Percentiles rank a stretch among this genome's conserved stretches.
Evolutionary conservation across 2,888 invertebrate genomes (phyloP).

Genomic region (Acronicta psi): DNA sequence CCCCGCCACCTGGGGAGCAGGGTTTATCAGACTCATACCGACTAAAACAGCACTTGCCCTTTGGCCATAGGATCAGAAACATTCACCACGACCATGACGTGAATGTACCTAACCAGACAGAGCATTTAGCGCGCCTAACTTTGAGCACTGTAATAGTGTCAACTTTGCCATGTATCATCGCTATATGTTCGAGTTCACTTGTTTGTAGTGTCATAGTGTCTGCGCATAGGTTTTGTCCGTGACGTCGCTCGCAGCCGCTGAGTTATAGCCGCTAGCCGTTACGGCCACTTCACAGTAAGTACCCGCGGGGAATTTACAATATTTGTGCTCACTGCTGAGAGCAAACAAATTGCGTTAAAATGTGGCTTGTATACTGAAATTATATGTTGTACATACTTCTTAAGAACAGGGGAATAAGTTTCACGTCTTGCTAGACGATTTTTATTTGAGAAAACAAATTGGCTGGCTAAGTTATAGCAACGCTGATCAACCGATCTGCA

Average conservation of each 20-base stretch:
- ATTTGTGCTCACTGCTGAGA: constrained; percentile 12
- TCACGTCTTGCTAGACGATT: too few species aligned
- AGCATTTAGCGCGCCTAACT: constrained; percentile 10
- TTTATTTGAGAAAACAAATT: too few species aligned
- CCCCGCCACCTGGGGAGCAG: too few species aligned
- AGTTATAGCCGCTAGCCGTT: constrained; percentile 37
- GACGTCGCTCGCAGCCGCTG: constrained; percentile 41
- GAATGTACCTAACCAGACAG: too few species aligned
- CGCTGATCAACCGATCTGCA: too few species aligned
- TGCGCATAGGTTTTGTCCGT: constrained; percentile 46
- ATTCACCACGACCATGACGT: too few species aligned
- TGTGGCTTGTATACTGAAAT: constrained; percentile 2
- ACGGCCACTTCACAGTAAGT: constrained; percentile 29
- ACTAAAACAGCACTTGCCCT: too few species aligned
- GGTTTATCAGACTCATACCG: too few species aligned
- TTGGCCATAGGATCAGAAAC: too few species aligned
- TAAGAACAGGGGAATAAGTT: not conserved
- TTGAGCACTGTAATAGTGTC: constrained; percentile 19
- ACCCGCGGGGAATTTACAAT: constrained; percentile 42
- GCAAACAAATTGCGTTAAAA: constrained; percentile 12
- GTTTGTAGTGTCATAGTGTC: constrained; percentile 38
- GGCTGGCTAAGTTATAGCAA: too few species aligned
- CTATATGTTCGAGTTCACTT: constrained; percentile 47
- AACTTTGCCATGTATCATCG: constrained; percentile 31
- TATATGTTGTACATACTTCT: not conserved